Evolutionary conservation across 2,797 vertebrate species (phyloP).

Genomic region (Monodelphis domestica): DNA sequence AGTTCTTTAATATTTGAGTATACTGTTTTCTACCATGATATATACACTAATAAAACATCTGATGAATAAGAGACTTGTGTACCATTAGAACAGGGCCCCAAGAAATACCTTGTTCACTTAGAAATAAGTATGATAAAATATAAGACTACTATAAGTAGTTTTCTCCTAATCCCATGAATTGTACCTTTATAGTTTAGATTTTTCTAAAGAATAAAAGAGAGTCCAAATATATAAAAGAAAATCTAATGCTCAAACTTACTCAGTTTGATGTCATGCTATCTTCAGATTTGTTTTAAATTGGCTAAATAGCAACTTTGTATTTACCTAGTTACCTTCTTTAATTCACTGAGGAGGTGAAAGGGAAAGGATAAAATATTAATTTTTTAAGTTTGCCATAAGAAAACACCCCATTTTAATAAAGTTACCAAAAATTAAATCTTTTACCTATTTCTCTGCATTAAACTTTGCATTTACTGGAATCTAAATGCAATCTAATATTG

Average conservation of each 20-base stretch:
- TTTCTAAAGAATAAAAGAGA: background rate
- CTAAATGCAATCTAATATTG: background rate
- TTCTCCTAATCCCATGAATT: no score
- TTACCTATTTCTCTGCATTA: background rate
- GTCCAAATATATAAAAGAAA: background rate
- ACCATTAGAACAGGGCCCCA: background rate
- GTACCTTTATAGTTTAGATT: background rate
- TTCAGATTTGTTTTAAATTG: background rate
- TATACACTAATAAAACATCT: background rate
- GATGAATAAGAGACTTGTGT: constrained; percentile 10
- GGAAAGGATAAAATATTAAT: background rate
- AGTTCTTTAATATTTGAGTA: background rate
- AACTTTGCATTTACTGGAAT: background rate
- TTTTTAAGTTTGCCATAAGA: background rate
- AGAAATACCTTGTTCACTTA: background rate
- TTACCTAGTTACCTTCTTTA: background rate
- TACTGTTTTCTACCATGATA: background rate
- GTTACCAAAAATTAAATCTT: background rate
- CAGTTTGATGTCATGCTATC: background rate
- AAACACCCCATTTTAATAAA: background rate
- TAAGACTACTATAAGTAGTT: background rate
- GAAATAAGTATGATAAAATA: background rate
- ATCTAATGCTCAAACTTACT: background rate
- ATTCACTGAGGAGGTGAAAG: background rate
- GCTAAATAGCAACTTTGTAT: background rate